Evolutionary conservation across 2,797 vertebrate species (phyloP), one percentile per base, ranked within the genome.

Genomic region (Melanotaenia pygmaea): DNA sequence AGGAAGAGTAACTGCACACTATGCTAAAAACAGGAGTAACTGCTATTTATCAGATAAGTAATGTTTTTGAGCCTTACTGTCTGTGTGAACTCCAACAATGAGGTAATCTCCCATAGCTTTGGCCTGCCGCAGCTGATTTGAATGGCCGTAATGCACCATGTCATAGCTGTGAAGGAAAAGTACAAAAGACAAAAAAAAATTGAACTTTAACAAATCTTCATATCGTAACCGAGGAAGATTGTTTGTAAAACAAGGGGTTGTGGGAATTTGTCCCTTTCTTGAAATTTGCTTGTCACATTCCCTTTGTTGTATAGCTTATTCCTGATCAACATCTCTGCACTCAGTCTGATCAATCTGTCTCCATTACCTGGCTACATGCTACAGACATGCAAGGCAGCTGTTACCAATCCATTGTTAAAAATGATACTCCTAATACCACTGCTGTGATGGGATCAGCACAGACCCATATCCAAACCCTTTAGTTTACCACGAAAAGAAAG

Each of bases 71-170:
- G 50, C 11, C 88, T 93, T 94, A 98, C 97, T 96, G 12, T 98
- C 97, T 1, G 96, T 98, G 85, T 98, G 97, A 16, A 98, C 97
- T 45, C 97, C 97, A n/a, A 97, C 97, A 63, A 98, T 96, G 90
- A 98, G 95, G 87, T 96, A 95, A 92, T 98, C 97, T 1, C 97
- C 97, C 96, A 98, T 97, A 80, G 96, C 95, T 86, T 96, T 96
- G 1, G 97, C 97, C 90, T 98, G 97, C 72, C 97, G 96, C 67
- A 98, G 95, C 91, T 99, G 97, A 93, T 98, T 99, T 9, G 97
- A 98, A 89, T 98, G 97, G 16, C 97, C 97, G 7, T 98, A 98
- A 87, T 98, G 97, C 32, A 99, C 97, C 97, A 99, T 98, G 92
- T 99, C 97, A 38, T 98, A 99, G 93, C 97, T 99, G 87, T 54